Conservation (phyloP, 1,140 invertebrate genomes). For the Helicorthomorpha holstii region DNA sequence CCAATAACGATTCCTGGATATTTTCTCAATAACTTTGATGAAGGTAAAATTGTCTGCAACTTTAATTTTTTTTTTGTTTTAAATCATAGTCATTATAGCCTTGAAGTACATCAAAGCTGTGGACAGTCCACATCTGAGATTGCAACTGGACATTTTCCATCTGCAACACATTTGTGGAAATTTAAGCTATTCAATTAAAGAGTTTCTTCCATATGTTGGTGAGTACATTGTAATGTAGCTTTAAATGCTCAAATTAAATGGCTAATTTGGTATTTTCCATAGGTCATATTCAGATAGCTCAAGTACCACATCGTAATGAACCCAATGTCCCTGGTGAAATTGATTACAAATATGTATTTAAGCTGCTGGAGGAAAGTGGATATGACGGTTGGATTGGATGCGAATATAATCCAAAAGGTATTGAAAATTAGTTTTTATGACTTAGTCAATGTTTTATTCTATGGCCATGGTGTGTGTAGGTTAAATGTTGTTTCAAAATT, state of each 20-base stretch:
- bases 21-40: slow-evolving; percentile 60
- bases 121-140: slow-evolving; percentile 50
- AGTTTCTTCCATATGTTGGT: slow-evolving; percentile 52
- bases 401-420: slow-evolving; percentile 54
- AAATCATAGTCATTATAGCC: too few relatives aligned
- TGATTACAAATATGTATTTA: slow-evolving; percentile 61
- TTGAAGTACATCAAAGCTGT: slow-evolving; percentile 51
- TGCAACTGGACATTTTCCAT: slow-evolving; percentile 74
- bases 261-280: slow-evolving; percentile 1
- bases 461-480: too few relatives aligned
- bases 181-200: slow-evolving; percentile 52
- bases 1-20: slow-evolving; percentile 62
- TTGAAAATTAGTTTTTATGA: too few relatives aligned
- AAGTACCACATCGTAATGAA: slow-evolving; percentile 70
- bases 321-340: slow-evolving; percentile 68
- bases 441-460: too few relatives aligned
- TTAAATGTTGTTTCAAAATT: too few relatives aligned
- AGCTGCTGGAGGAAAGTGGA: slow-evolving; percentile 42
- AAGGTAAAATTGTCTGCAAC: slow-evolving; percentile 40
- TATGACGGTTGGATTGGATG: slow-evolving; percentile 72
- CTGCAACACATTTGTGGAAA: slow-evolving; percentile 70
- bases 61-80: too few relatives aligned
- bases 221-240: slow-evolving; percentile 11
- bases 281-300: slow-evolving; percentile 67
- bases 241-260: not conserved